Evolutionary conservation across 2,797 vertebrate species (phyloP).

Genomic region (Gila robusta): DNA sequence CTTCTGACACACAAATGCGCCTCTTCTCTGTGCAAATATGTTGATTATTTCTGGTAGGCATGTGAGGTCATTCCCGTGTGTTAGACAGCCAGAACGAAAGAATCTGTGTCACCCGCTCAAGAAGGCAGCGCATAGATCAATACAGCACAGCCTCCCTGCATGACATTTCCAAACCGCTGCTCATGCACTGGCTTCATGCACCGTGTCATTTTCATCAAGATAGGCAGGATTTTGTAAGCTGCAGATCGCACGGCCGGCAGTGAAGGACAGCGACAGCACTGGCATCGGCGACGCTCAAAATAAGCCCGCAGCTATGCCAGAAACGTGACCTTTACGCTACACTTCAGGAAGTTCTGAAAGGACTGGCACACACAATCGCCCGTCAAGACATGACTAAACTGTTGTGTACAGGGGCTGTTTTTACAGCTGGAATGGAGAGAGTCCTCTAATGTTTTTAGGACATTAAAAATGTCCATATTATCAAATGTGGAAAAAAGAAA

Average conservation of each 20-base stretch:
- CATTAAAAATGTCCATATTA: background rate
- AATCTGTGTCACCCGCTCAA: background rate
- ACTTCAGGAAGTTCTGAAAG: slow-evolving; percentile 27
- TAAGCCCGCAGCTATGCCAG: slow-evolving; percentile 36
- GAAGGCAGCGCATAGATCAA: background rate
- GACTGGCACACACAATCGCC: slow-evolving; percentile 7
- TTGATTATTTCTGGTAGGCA: slow-evolving; percentile 31
- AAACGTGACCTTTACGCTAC: slow-evolving; percentile 54
- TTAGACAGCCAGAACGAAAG: background rate
- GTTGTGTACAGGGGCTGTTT: background rate
- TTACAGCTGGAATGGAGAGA: background rate
- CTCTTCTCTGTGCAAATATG: slow-evolving; percentile 23
- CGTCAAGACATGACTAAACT: background rate
- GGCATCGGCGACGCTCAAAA: slow-evolving; percentile 38
- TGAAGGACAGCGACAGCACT: slow-evolving; percentile 25
- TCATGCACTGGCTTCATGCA: background rate
- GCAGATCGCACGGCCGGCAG: background rate
- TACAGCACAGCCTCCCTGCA: background rate
- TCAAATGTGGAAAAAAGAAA: background rate
- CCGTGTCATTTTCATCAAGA: background rate
- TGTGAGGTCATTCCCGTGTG: slow-evolving; percentile 6
- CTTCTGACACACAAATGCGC: background rate
- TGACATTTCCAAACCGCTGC: slow-evolving; percentile 13
- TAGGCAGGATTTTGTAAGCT: slow-evolving; percentile 16
- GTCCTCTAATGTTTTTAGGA: background rate